Evolutionary conservation across 2,888 invertebrate species (phyloP), one percentile per base, ranked within the genome.

Genomic region (Synanthedon myopaeformis): DNA sequence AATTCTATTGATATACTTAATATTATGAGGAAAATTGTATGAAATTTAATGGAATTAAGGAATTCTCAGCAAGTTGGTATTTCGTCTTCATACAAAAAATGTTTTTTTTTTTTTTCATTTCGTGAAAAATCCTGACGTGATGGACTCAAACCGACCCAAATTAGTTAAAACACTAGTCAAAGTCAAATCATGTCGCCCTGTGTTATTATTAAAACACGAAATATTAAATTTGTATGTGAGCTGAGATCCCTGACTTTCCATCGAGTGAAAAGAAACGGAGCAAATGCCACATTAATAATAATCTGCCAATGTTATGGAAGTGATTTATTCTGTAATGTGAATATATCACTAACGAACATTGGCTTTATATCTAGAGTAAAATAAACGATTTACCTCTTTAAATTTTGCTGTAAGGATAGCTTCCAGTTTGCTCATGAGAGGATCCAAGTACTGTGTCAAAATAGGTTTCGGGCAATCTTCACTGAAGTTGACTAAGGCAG

Each of bases 391-490:
- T 66, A 92, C 92, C 89, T 98, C 97, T 74, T 96, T 96, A 76
- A 99, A 96, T 83, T 98, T 99, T 23, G 94, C 91, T 54, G 93
- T 96, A 49, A 99, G 89, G 61, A 98, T 96, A 1, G 90, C 89
- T 83, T 97, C 96, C 57, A 99, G 89, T 80, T 97, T 97, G 54
- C 89, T 89, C 93, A 99, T 97, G 61, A 99, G 93, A 19, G 92
- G 92, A 67, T 97, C 95, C 58, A 99, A 90, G 76, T 99, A 99
- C 59, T 92, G 93, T 10, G 93, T 93, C 58, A 99, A 89, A 64
- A 99, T 96, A 65, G 92, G 91, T 79, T 99, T 98, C 0, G 99
- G 98, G 78, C 99, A 99, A 80, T 99, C 99, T 88, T 99, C 99
- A 70, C 97, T 97, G 86, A 99, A 99, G 87, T 99, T 99, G 1